Evolutionary conservation across 2,797 vertebrate genomes (phyloP), one percentile per base, ranked within the genome.

Genomic region (Aythya fuligula): DNA sequence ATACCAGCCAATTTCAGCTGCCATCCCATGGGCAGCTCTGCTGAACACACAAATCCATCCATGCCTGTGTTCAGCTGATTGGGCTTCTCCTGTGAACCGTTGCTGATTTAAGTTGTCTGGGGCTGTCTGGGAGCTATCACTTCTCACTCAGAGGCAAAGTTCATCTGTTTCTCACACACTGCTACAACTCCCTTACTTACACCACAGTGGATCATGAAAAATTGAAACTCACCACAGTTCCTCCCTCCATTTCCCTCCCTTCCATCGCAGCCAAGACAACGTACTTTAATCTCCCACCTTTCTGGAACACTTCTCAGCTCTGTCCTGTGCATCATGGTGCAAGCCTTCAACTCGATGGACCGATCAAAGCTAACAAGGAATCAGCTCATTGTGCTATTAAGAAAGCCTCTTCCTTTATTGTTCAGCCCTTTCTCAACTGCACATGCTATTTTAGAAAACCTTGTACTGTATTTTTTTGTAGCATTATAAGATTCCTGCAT

Each of bases 41-140:
- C 25, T 51, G 41, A 89, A 65, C 74, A 18, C 20, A 54, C 0
- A 0, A n/a, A 19, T 6, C 22, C 24, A 74, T 30, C 10, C 7
- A 43, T n/a, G 28, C 66, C 73, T 2, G 67, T 0, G 0, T 41
- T 36, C 34, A 75, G 30, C 25, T 47, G 38, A 78, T 0, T 41
- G 13, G 9, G n/a, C 47, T 80, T 69, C 61, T 65, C 36, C 75
- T n/a, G 11, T 3, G 6, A 65, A 90, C 80, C 30, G 28, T 16
- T 45, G 11, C 1, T 76, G 20, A 85, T 64, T 53, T 28, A 53
- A 53, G 51, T 16, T 53, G 49, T 51, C 25, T 34, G 78, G 14
- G 10, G 22, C 27, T 70, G 45, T 66, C n/a, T 27, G 21, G 4
- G 28, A 91, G 19, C 20, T 74, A 45, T 17, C 51, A 61, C 41